Base-by-base conservation (phyloP, 92 coral and sea anemone species). In the Micromussa lordhowensis region DNA sequence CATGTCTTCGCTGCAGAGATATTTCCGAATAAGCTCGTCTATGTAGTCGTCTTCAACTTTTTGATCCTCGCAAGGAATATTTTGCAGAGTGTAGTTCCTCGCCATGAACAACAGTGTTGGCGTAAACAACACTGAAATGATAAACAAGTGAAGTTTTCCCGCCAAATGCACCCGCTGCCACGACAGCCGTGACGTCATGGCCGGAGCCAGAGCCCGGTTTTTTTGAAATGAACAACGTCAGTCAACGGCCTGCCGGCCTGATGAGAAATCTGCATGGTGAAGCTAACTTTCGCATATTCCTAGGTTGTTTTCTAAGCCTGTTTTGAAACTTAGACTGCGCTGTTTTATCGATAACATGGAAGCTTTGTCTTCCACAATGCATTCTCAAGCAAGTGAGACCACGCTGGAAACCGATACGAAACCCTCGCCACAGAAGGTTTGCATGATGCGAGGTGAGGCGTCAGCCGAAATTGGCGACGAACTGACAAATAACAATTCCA, bases 221-320 rank as follows among this genome's bases (percentile, higher is more conserved):
- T 61, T 86, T 86, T 86, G 89, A 86, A 86, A 86, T 77, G 83
- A 22, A 26, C 89, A 86, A 86, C 89, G 89, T 86, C 89, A 86
- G 74, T 77, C 77, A 77, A 77, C 82, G 77, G 83, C 68, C 76
- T 10, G 75, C 51, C 17, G 64, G 30, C 68, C 29, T 61, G 68
- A 75, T 34, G 88, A 44, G 40, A 76, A 77, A 64, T 28, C 77
- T 77, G 83, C 89, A 76, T 86, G 88, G 78, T 19, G 68, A 51
- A 77, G 63, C 48, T 40, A 54, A 75, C 79, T 31, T 74, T 32
- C 22, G 0, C 32, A 3, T 28, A 28, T 48, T 86, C 19, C 68
- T 29, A 31, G 49, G 19, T 44, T 8, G 49, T 48, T 86, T 78
- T 38, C 66, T 68, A 4, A 40, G 69, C 38, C 55, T 22, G 21